Percentiles rank a stretch among this genome's conserved stretches.
Conservation (phyloP, 1,140 invertebrate species). For the Pseudomyrmex dendroicus region DNA sequence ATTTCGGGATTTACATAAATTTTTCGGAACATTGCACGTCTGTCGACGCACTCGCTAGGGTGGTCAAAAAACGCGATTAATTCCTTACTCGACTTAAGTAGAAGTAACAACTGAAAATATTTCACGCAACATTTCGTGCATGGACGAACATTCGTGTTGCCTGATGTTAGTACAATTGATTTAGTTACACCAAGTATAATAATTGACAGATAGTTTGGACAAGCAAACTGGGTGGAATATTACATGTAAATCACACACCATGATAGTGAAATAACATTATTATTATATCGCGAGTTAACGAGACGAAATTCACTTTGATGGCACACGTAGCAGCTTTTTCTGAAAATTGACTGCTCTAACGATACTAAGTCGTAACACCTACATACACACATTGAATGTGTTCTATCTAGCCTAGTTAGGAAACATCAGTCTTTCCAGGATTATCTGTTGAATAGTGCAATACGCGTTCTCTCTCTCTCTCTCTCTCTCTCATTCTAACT, state of each 20-base stretch:
- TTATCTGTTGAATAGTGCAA: conserved; percentile 6
- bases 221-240: neutral
- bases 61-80: conserved; percentile 32
- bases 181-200: too few relatives aligned
- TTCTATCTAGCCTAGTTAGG: conserved; percentile 25
- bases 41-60: conserved; percentile 3
- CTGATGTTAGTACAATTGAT: neutral
- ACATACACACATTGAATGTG: conserved; percentile 11
- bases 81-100: conserved; percentile 26
- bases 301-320: neutral
- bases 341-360: conserved; percentile 38
- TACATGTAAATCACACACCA: neutral
- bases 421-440: conserved; percentile 10
- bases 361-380: neutral
- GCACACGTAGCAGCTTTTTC: neutral
- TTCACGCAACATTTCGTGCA: neutral
- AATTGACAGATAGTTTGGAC: conserved; percentile 21
- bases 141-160: conserved; percentile 30
- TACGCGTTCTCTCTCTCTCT: too few relatives aligned
- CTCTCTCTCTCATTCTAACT: neutral
- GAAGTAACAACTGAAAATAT: neutral
- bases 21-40: too few relatives aligned
- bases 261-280: neutral
- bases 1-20: too few relatives aligned
- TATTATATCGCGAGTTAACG: neutral